Evolutionary conservation across 2,888 invertebrate species (phyloP).

Genomic region (Polylopha cassiicola): DNA sequence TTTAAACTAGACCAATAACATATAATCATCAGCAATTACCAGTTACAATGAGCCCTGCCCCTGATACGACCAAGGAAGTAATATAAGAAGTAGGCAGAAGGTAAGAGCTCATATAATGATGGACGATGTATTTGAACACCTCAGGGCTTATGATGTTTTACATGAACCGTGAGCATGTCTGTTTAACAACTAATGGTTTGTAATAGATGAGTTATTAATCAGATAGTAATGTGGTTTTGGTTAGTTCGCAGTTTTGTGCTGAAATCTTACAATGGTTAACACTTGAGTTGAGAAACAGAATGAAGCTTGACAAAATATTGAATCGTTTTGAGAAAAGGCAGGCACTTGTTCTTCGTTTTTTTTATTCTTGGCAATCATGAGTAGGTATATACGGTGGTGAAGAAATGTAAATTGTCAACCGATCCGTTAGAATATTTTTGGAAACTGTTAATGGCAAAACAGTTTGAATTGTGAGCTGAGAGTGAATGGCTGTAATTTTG

Average conservation of each 20-base stretch:
- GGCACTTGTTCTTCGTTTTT: no score
- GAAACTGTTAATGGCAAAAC: no score
- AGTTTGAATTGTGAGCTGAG: no score
- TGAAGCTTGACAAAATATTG: no score
- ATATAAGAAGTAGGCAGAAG: conserved; percentile 21
- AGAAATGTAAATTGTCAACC: no score
- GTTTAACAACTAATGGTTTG: conserved; percentile 41
- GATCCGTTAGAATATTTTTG: no score
- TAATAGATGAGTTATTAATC: conserved; percentile 32
- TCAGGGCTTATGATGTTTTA: conserved; percentile 31
- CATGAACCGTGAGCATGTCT: conserved; percentile 31
- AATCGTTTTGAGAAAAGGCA: no score
- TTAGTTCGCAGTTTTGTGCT: not conserved
- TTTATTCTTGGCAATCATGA: no score
- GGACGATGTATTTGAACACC: conserved; percentile 34
- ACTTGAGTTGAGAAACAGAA: no score
- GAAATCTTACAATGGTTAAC: no score
- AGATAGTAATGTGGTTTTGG: conserved; percentile 16
- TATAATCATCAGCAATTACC: conserved; percentile 43
- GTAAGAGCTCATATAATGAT: conserved; percentile 27
- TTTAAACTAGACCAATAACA: conserved; percentile 32
- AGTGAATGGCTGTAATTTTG: no score
- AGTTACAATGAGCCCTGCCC: conserved; percentile 35
- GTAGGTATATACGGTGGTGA: no score
- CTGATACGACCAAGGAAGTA: conserved; percentile 11